Percentiles rank a stretch among this genome's conserved stretches.
phyloP scores from a whole-genome alignment of 2,797 vertebrate species.

The Buphagus erythrorhynchus region DNA sequence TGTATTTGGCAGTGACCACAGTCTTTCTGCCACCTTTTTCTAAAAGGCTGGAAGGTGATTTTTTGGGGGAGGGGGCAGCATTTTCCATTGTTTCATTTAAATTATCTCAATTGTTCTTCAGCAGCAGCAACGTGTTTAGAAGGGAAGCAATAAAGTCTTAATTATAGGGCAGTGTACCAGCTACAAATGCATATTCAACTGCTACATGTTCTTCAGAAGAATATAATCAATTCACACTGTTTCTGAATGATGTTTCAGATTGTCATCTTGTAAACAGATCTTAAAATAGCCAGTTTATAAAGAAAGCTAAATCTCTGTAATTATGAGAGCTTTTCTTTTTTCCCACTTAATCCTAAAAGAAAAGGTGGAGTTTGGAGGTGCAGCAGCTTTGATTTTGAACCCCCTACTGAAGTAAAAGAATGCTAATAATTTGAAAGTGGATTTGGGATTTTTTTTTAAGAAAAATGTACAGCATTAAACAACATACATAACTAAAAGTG shows the following conservation, averaged over 20 bases:
- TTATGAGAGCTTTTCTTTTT: conserved; percentile 27
- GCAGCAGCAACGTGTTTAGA: neutral
- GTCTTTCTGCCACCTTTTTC: neutral
- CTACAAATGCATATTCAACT: conserved; percentile 46
- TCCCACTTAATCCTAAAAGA: conserved; percentile 35
- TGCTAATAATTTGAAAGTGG: neutral
- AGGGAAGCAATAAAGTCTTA: conserved; percentile 49
- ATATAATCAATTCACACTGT: conserved; percentile 60
- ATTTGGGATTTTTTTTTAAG: neutral
- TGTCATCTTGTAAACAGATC: conserved; percentile 51
- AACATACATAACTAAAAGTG: neutral
- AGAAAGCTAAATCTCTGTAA: conserved; percentile 57
- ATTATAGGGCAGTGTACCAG: conserved; percentile 53
- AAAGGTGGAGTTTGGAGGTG: neutral
- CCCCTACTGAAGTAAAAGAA: neutral
- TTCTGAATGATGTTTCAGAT: conserved; percentile 61
- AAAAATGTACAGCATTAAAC: conserved; percentile 27
- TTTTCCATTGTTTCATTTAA: conserved; percentile 13
- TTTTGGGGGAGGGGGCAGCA: neutral
- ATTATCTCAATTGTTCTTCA: conserved; percentile 37
- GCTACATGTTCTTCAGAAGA: conserved; percentile 38
- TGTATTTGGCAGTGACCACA: neutral
- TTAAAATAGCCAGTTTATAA: conserved; percentile 66
- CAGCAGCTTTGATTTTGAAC: conserved; percentile 2
- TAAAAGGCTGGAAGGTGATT: neutral